These are phyloP conservation scores for Clarias macrocephalus DNA, from an alignment of 2,113 vertebrate genomes.

Conservation along the genomic window DNA sequence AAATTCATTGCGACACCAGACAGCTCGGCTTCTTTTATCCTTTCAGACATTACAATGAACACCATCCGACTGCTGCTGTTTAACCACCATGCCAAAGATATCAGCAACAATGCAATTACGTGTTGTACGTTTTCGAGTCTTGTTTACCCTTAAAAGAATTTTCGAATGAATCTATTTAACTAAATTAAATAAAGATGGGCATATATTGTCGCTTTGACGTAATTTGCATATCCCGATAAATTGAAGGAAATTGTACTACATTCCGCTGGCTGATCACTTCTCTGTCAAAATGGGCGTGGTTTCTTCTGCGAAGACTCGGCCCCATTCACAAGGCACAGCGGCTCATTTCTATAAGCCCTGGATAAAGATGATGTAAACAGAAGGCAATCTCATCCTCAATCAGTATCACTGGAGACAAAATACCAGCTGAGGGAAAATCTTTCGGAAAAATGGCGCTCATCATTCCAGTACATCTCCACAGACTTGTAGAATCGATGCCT, in stretches of 20 bases:
- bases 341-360: not conserved
- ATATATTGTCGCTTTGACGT: not conserved
- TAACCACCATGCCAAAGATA: slow-evolving; percentile 1
- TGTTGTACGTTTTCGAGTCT: not conserved
- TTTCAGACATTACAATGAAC: not conserved
- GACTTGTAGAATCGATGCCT: not conserved
- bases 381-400: not conserved
- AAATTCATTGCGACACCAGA: slow-evolving; percentile 5
- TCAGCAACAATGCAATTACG: not conserved
- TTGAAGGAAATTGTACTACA: not conserved
- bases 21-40: slow-evolving; percentile 17
- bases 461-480: not conserved
- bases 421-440: not conserved
- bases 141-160: not conserved
- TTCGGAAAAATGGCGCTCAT: not conserved
- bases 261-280: not conserved
- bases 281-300: not conserved
- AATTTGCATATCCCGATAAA: not conserved
- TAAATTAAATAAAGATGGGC: not conserved
- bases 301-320: not conserved
- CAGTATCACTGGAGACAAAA: not conserved
- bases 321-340: not conserved
- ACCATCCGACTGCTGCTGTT: not conserved
- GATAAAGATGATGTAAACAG: not conserved
- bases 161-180: too few species aligned